Evolutionary conservation across 2,888 invertebrate genomes (phyloP).

Genomic region (Diogma glabrata): DNA sequence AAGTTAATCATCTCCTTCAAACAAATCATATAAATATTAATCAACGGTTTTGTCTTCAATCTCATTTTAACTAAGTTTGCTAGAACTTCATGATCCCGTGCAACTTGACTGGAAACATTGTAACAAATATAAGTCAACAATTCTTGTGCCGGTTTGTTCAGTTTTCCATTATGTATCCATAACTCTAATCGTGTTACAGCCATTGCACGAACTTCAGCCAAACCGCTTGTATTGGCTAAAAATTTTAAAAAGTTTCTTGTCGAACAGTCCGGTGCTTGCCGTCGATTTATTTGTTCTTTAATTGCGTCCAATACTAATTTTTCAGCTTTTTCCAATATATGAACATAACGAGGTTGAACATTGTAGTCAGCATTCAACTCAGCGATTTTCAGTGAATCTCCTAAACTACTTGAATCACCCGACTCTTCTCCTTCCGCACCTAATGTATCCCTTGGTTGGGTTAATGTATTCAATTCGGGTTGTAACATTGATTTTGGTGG

Average conservation of each 20-base stretch:
- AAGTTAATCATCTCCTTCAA: slow-evolving; percentile 82
- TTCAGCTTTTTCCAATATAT: slow-evolving; percentile 53
- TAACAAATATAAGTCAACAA: slow-evolving; percentile 80
- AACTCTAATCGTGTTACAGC: slow-evolving; percentile 58
- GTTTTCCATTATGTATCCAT: slow-evolving; percentile 93
- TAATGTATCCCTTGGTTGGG: slow-evolving; percentile 21
- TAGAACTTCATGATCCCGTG: slow-evolving; percentile 63
- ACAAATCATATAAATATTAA: slow-evolving; percentile 78
- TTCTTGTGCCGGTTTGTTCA: slow-evolving; percentile 86
- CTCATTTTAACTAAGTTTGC: slow-evolving; percentile 79
- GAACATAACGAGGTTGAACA: slow-evolving; percentile 43
- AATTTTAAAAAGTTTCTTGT: slow-evolving; percentile 81
- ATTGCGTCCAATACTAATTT: slow-evolving; percentile 74
- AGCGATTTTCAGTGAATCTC: slow-evolving; percentile 33
- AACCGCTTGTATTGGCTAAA: slow-evolving; percentile 73
- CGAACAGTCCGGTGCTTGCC: slow-evolving; percentile 77
- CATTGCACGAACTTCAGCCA: slow-evolving; percentile 53
- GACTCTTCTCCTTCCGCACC: slow-evolving; percentile 45
- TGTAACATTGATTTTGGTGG: slow-evolving; percentile 26
- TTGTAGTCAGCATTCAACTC: slow-evolving; percentile 39
- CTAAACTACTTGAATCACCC: slow-evolving; percentile 32
- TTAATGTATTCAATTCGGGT: slow-evolving; percentile 22
- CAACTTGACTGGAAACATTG: slow-evolving; percentile 65
- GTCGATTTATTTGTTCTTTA: slow-evolving; percentile 72
- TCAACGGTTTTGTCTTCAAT: slow-evolving; percentile 85